phyloP scores from a whole-genome alignment of 2,797 vertebrate species.

The Macropodus opercularis region DNA sequence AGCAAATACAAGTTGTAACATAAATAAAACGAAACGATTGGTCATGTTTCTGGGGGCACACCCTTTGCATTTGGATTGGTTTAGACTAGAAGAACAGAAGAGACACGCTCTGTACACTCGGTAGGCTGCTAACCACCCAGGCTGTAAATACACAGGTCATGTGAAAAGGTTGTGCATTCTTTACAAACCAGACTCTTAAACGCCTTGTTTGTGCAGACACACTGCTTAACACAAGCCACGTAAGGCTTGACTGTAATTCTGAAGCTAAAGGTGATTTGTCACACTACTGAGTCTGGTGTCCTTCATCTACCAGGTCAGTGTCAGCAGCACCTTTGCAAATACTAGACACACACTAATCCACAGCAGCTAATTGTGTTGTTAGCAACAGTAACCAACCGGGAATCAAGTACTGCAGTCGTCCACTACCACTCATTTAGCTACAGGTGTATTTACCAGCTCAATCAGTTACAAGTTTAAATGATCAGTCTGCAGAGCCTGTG shows the following conservation, averaged over 20 bases:
- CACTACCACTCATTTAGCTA: too few relatives aligned
- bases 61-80: constrained; percentile 19
- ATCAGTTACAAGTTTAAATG: not conserved
- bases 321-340: constrained; percentile 1
- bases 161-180: constrained; percentile 5
- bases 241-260: constrained; percentile 18
- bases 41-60: constrained; percentile 7
- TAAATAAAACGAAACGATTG: constrained; percentile 1
- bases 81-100: not conserved
- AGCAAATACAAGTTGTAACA: constrained; percentile 33
- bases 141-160: constrained; percentile 9
- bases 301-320: constrained; percentile 10
- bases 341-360: constrained; percentile 3
- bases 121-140: constrained; percentile 39
- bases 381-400: not conserved
- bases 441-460: not conserved
- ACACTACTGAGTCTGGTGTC: constrained; percentile 23
- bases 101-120: constrained; percentile 14
- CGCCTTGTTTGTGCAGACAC: constrained; percentile 25
- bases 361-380: not conserved
- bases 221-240: constrained; percentile 11
- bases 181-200: constrained; percentile 27
- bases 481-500: not conserved
- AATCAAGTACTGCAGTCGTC: too few relatives aligned
- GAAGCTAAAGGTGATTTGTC: too few relatives aligned